phyloP scores from a whole-genome alignment of 2,113 vertebrate species.

The Clupea harengus region DNA sequence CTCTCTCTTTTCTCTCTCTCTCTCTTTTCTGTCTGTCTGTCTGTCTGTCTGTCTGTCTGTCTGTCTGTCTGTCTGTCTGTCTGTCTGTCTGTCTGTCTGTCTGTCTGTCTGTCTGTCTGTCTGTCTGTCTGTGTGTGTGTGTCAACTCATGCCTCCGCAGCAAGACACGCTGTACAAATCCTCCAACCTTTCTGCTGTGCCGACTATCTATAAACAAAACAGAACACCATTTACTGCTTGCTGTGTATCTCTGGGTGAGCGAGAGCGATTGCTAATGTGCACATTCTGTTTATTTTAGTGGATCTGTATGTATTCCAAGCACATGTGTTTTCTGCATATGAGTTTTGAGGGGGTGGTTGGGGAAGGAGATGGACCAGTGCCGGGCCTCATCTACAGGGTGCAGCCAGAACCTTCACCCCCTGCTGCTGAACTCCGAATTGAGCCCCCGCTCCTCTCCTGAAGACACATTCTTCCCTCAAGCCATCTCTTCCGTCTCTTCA shows the following conservation, averaged over 20 bases:
- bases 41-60: background rate
- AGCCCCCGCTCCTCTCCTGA: background rate
- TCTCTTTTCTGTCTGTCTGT: background rate
- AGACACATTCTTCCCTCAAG: conserved; percentile 28
- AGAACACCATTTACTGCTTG: conserved; percentile 1
- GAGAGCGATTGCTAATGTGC: background rate
- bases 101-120: background rate
- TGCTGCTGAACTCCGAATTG: background rate
- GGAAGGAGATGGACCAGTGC: background rate
- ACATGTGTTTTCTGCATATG: conserved; percentile 3
- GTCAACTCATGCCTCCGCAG: background rate
- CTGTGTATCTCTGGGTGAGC: background rate
- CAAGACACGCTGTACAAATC: conserved; percentile 40
- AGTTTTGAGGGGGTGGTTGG: background rate
- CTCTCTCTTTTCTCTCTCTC: background rate
- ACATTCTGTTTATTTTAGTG: background rate
- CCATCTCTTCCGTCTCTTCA: conserved; percentile 21
- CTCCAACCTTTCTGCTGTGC: background rate
- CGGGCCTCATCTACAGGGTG: background rate
- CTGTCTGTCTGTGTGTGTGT: background rate
- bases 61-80: background rate
- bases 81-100: background rate
- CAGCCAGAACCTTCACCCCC: background rate
- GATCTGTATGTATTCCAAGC: background rate
- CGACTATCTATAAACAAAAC: conserved; percentile 16